A percentile compares a stretch with the other conserved stretches of the same genome.
These are phyloP conservation scores for Drosophila truncata DNA, from an alignment of 1,140 invertebrate genomes.

Conservation along the genomic window DNA sequence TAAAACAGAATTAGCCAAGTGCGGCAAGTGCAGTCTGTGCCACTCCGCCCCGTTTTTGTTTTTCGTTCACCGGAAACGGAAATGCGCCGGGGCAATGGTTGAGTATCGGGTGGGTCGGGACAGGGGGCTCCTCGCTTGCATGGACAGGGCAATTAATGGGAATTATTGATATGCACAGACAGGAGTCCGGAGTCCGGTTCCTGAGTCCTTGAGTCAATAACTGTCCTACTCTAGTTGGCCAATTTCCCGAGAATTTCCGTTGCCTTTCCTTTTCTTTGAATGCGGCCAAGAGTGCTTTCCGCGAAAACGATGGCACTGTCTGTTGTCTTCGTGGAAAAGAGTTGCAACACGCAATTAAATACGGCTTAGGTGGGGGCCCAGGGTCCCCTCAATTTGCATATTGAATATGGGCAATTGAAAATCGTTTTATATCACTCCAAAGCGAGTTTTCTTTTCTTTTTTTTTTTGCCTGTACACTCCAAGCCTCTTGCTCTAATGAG, in stretches of 20 bases:
- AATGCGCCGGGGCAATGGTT: slow-evolving; percentile 5
- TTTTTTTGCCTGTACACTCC: not conserved
- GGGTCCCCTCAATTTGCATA: slow-evolving; percentile 41
- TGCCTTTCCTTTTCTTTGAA: slow-evolving; percentile 37
- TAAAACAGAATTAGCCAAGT: slow-evolving; percentile 76
- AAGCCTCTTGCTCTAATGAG: slow-evolving; percentile 55
- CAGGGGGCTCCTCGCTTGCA: slow-evolving; percentile 6
- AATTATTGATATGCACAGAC: slow-evolving; percentile 44
- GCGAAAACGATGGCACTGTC: slow-evolving; percentile 50
- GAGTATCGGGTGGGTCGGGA: not conserved
- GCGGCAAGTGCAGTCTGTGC: slow-evolving; percentile 49
- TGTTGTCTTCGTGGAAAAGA: slow-evolving; percentile 31
- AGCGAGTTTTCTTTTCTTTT: not conserved
- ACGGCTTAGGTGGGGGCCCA: slow-evolving; percentile 9
- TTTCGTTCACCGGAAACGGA: slow-evolving; percentile 49
- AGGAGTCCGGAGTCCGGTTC: not conserved
- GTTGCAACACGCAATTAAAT: slow-evolving; percentile 48
- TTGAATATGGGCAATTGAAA: slow-evolving; percentile 33
- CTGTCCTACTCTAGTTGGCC: slow-evolving; percentile 47
- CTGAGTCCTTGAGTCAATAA: slow-evolving; percentile 37
- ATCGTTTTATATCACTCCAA: slow-evolving; percentile 5
- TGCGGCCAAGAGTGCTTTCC: slow-evolving; percentile 55
- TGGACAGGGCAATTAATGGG: slow-evolving; percentile 47
- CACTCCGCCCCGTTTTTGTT: not conserved
- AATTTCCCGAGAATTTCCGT: slow-evolving; percentile 40